Evolutionary conservation across 2,113 vertebrate genomes (phyloP).

Genomic region (Apteryx owenii): DNA sequence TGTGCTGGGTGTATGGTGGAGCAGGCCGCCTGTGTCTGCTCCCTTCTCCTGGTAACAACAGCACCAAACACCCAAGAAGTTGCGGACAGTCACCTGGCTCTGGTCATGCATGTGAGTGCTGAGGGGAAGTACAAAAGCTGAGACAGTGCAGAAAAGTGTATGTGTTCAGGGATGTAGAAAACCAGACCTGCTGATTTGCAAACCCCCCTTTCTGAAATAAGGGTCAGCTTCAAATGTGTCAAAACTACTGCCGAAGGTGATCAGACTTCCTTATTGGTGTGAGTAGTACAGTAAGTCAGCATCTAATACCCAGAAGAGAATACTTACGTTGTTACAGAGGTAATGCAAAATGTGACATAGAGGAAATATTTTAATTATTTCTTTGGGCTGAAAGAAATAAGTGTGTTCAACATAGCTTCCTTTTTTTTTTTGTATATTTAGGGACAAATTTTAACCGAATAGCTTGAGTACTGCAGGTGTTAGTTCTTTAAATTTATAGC

Average conservation of each 20-base stretch:
- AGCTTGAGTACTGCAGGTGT: background rate
- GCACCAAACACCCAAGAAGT: background rate
- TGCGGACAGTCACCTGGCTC: background rate
- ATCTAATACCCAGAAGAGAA: background rate
- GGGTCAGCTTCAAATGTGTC: background rate
- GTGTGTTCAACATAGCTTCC: background rate
- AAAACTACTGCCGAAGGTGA: background rate
- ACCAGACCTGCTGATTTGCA: accelerated
- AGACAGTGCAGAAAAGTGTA: background rate
- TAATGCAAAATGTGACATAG: background rate
- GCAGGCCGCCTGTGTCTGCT: background rate
- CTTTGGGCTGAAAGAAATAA: background rate
- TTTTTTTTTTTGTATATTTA: background rate
- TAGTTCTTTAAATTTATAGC: background rate
- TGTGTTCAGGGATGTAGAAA: background rate
- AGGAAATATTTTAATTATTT: background rate
- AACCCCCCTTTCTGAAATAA: background rate
- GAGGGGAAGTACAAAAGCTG: background rate
- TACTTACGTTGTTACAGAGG: background rate
- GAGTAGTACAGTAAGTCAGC: background rate
- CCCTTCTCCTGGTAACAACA: background rate
- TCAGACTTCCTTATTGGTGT: background rate
- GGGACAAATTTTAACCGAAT: background rate
- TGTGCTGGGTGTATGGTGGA: background rate
- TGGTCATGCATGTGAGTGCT: accelerated